phyloP scores from a whole-genome alignment of 2,113 vertebrate species.

The Mesocricetus auratus region DNA sequence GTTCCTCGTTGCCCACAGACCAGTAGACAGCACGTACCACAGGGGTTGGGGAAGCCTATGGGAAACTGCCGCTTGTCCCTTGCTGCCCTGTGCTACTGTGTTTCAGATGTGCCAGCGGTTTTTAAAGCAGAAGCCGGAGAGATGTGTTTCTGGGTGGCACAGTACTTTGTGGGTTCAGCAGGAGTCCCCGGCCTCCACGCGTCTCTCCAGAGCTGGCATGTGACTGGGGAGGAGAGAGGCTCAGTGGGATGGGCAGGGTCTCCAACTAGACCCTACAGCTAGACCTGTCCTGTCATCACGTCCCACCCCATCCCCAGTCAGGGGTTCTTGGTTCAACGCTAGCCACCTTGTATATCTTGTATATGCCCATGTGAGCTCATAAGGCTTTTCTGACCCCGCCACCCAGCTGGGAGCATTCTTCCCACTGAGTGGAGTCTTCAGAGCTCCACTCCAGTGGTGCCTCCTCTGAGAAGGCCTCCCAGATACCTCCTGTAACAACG shows the following conservation, averaged over 20 bases:
- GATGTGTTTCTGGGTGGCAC: background rate
- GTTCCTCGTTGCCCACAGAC: background rate
- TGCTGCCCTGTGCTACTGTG: background rate
- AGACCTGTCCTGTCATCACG: too few relatives aligned
- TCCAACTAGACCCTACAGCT: background rate
- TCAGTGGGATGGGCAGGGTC: too few relatives aligned
- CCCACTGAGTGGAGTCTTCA: too few relatives aligned
- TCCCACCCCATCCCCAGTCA: too few relatives aligned
- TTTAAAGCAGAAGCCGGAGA: background rate
- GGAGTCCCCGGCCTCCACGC: rapidly evolving
- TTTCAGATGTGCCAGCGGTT: background rate
- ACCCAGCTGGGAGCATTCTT: background rate
- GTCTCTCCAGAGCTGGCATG: too few relatives aligned
- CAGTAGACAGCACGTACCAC: background rate
- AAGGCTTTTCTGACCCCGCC: background rate
- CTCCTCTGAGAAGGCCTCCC: background rate
- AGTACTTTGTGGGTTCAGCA: background rate
- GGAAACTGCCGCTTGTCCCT: too few relatives aligned
- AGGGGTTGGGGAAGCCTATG: too few relatives aligned
- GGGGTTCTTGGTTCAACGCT: background rate
- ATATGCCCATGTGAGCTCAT: background rate
- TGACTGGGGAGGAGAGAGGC: background rate
- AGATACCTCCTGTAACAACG: background rate
- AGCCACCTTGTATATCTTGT: rapidly evolving
- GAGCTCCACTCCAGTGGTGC: background rate